Evolutionary conservation across 2,888 invertebrate genomes (phyloP), one percentile per base, ranked within the genome.

Genomic region (Erebia epiphron): DNA sequence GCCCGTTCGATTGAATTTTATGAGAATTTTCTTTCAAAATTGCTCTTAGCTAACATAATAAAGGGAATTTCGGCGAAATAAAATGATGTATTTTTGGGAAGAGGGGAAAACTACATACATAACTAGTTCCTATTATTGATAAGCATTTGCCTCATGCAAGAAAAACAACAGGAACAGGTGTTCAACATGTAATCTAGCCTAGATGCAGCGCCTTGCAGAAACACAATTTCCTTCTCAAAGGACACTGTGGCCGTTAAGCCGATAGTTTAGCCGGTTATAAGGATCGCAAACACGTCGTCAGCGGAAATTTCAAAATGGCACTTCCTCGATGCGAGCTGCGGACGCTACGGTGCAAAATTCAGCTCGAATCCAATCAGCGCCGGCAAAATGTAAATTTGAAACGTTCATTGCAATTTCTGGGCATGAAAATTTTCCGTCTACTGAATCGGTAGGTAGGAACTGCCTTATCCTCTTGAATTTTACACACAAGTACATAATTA

Each of bases 1-100:
- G 81, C 80, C 78, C 75, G 83, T 72, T 86, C 86, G 86, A 90
- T 89, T 89, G 89, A 90, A 87, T 74, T 74, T 73, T 73, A 73
- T 69, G 69, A 52, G 69, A 74, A 70, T 62, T 73, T 70, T 74
- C 69, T 74, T 83, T 85, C 79, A 77, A 78, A 80, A 80, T 77
- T 75, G 79, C 76, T 79, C 77, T 78, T 76, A 77, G 69, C 14
- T 62, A 66, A 71, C 60, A 68, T 73, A 62, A 70, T 67, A 67
- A 73, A 63, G 49, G 67, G n/a, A 62, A 61, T 69, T 68, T 43
- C 52, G n/a, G 21, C 26, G 21, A 52, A 65, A 64, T 10, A 66
- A 56, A 26, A 46, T 43, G 8, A 21, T 62, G 56, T 56, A n/a
- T 52, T 21, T 18, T 35, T 16, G n/a, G 14, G 35, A 26, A 46